Evolutionary conservation across 2,113 vertebrate species (phyloP).

Genomic region (Melanerpes aurifrons): DNA sequence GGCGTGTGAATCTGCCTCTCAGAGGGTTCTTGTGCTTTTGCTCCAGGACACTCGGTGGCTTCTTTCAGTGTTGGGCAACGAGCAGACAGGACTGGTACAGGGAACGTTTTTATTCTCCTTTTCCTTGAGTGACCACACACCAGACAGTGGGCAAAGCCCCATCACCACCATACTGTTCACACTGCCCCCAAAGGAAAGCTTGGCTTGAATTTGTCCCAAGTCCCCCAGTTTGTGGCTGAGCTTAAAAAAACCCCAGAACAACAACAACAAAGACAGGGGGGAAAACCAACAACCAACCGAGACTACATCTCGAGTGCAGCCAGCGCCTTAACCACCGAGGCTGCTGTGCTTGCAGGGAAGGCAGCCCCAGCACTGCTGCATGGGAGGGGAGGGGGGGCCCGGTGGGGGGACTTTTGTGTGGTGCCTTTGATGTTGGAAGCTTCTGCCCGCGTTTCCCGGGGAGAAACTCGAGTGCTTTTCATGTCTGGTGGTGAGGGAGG

Average conservation of each 20-base stretch:
- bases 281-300: not conserved
- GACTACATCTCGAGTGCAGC: not conserved
- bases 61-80: not conserved
- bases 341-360: not conserved
- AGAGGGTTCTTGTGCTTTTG: not conserved
- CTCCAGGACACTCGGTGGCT: not conserved
- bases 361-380: not conserved
- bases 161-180: fast-evolving
- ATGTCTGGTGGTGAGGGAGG: constrained; percentile 22
- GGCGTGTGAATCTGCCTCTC: not conserved
- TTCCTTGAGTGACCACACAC: not conserved
- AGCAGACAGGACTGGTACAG: not conserved
- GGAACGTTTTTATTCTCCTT: not conserved
- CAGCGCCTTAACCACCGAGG: not conserved
- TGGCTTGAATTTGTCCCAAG: not conserved
- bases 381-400: not conserved
- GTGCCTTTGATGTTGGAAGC: constrained; percentile 60
- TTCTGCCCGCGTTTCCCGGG: not conserved
- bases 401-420: not conserved
- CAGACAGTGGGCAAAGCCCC: not conserved
- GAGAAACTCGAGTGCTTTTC: constrained; percentile 52
- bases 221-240: not conserved
- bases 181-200: not conserved
- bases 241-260: not conserved
- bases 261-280: too few species aligned